Evolutionary conservation across 2,113 vertebrate species (phyloP), one percentile per base, ranked within the genome.

Genomic region (Glaucidium brasilianum): DNA sequence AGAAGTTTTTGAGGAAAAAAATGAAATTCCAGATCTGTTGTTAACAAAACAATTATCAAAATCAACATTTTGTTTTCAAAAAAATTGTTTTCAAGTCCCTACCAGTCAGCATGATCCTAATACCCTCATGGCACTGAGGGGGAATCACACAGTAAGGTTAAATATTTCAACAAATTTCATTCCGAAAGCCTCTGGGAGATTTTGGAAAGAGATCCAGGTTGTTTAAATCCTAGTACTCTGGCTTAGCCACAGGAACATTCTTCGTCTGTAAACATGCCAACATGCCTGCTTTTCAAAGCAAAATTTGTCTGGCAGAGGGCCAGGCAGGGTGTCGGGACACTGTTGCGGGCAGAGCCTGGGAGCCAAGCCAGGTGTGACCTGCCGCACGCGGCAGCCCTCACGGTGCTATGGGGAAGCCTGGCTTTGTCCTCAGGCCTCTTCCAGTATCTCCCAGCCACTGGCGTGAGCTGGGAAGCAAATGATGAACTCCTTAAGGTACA

Each of bases 361-460:
- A 30, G 39, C 23, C 20, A 2, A 26, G 55, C 34, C 29, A 11
- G 66, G 43, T 1, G 19, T 12, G 37, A 39, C n/a, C 55, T 30
- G 66, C 8, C 10, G 56, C 30, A 4, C 1, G 20, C 6, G 6
- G 43, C 21, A 10, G 35, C 9, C 25, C 52, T 6, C 9, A 1
- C 3, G 4, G n/a, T 32, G 60, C 27, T 32, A 0, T 3, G 41
- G 74, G 32, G 15, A 6, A 16, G 37, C 43, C 47, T 6, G 15
- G 35, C 22, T n/a, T 21, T 6, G 30, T 30, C 76, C 67, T n/a
- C 30, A 1, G 6, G 2, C 13, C 0, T 12, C 50, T 49, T 17
- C 37, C 41, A 5, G 9, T 1, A 1, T 34, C 15, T 71, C 52
- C 50, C 49, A 26, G 55, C 43, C 1, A 0, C 1, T 6, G 3